Base-by-base conservation (phyloP, 2,113 vertebrate genomes). In the Neodontobutis hainanensis region DNA sequence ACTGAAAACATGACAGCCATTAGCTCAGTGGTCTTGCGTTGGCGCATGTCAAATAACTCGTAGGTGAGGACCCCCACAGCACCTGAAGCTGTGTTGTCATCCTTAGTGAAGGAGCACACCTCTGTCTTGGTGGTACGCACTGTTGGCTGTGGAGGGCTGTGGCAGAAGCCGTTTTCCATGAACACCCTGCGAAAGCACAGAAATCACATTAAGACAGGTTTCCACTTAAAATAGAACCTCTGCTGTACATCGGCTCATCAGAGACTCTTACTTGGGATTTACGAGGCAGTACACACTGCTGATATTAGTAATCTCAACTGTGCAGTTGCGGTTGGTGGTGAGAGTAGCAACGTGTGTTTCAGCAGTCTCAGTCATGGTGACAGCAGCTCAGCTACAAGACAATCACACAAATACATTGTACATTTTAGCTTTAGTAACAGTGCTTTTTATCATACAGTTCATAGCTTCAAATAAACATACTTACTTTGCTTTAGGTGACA, bases 1-100 rank as follows among this genome's bases (percentile, higher is more conserved):
- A 91, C 86, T 0, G 88, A 91, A 84, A 91, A 91, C 89, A 89
- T 90, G 80, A 91, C 0, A 11, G 88, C 87, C 0, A 92, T 11
- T 19, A 82, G 0, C 38, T 84, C 46, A 0, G 5, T 49, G 66
- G 71, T 63, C 1, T 0, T 1, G 11, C 66, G 75, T 0, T 0
- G 19, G 0, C 0, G 47, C 78, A 83, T 82, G 72, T 88, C 2
- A 19, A 83, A 88, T 12, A 91, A 50, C 49, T 91, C 85, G 2
- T 89, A 91, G 78, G 90, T 92, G 68, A 91, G 12, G 11, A 91
- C 80, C 3, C 87, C 87, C 3, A 85, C 85, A 0, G 84, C 60
- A 0, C 90, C 87, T 0, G 79, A 34, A 0, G 89, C 85, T 0
- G 80, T 89, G 83, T 90, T 80, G 75, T 88, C 90, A 3, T 90